Base-by-base conservation (phyloP, 2,888 invertebrate genomes). In the Thelaira solivaga region DNA sequence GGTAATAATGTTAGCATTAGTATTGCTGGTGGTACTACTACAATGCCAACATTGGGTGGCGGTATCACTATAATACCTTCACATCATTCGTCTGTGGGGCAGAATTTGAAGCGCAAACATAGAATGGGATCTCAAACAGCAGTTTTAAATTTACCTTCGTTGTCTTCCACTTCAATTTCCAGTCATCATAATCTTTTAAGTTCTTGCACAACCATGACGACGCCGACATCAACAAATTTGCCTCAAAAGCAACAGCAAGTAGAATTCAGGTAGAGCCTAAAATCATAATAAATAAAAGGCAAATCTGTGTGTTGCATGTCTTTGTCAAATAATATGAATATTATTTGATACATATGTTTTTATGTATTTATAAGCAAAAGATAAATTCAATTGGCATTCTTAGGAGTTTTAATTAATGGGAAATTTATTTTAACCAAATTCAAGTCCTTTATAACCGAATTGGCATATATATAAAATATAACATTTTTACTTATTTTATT, bases 211-310 rank as follows among this genome's bases (percentile, higher is more conserved):
- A 68, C 76, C 64, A 51, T 73, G 55, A 43, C 73, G 31, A 59
- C 57, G 49, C 68, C 53, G 16, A 41, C 53, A 59, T 53, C 73
- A 67, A 47, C 67, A 29, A 72, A 62, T 59, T 68, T 73, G 53
- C 67, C 71, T 59, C 53, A 65, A 51, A 80, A 80, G 53, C 76
- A 75, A 72, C 88, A 87, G 69, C 88, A 88, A 81, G 83, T 87
- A 83, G 88, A 88, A 85, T 83, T 87, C 87, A 88, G 88, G 88
- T 88, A 88, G 86, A 84, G 47, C 61, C 71, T 65, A 47, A 74
- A 55, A 53, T 20, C 13, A 45, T 64, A 55, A 24, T 55, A 36
- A 57, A 57, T 39, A 43, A 71, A 57, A 65, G 73, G 78, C 78
- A 55, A 69, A 78, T 74, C 53, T 78, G 78, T 78, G n/a, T n/a